phyloP scores from a whole-genome alignment of 2,797 vertebrate species.

The Rhinella marina region DNA sequence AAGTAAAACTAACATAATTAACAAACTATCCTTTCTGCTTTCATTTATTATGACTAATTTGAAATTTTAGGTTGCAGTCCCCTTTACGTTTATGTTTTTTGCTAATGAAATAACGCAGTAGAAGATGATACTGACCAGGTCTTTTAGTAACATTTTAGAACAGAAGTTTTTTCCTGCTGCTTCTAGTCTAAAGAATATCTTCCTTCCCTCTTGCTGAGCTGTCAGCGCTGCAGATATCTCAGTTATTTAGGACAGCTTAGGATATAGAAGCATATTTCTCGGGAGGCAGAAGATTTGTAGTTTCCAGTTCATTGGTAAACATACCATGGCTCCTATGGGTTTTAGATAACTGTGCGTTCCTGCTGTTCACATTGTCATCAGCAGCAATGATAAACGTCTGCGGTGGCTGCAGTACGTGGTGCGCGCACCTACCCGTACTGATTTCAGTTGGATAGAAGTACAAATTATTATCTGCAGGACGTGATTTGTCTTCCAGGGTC shows the following conservation, averaged over 20 bases:
- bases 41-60: too few relatives aligned
- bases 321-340: neutral
- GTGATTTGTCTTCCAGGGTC: neutral
- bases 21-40: too few relatives aligned
- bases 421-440: neutral
- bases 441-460: neutral
- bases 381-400: neutral
- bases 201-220: neutral
- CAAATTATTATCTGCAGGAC: neutral
- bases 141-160: neutral
- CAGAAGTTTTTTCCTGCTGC: neutral
- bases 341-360: neutral
- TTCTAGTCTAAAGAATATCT: too few relatives aligned
- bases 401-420: neutral
- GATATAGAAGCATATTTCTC: neutral
- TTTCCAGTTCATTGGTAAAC: neutral
- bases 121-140: neutral
- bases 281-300: neutral
- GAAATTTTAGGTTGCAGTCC: too few relatives aligned
- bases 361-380: neutral
- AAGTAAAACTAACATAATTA: too few relatives aligned
- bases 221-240: neutral
- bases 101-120: neutral
- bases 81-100: neutral
- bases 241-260: conserved; percentile 15